These are phyloP conservation scores for Berghia stephanieae DNA, from an alignment of 1,140 invertebrate genomes.

Conservation along the genomic window DNA sequence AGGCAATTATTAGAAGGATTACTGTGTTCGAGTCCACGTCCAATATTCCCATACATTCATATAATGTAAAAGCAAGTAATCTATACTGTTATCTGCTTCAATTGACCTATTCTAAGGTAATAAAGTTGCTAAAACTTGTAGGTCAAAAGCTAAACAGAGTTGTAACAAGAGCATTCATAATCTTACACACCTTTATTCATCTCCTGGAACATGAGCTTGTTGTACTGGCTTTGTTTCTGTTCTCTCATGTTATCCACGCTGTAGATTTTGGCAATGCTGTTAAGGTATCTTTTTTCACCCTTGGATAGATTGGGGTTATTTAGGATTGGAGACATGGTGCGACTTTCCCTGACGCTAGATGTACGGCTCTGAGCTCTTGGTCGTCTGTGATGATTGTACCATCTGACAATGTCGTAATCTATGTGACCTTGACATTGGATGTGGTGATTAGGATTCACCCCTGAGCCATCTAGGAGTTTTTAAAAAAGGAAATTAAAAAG, in stretches of 20 bases:
- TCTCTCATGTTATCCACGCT: conserved; percentile 44
- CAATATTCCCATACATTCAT: neutral
- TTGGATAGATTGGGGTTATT: conserved; percentile 38
- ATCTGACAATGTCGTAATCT: conserved; percentile 16
- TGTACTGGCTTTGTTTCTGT: conserved; percentile 47
- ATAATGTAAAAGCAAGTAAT: neutral
- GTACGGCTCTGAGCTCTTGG: conserved; percentile 5
- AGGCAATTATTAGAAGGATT: too few species aligned
- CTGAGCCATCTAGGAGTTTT: conserved; percentile 35
- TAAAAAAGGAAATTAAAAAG: neutral
- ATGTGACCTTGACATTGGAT: conserved; percentile 36
- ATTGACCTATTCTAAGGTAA: neutral
- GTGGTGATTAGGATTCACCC: conserved; percentile 42
- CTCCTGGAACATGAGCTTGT: conserved; percentile 39
- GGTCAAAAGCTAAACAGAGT: neutral
- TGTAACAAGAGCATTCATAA: neutral
- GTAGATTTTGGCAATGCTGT: conserved; percentile 48
- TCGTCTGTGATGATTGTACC: neutral
- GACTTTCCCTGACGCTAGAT: neutral
- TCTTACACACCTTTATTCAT: conserved; percentile 37
- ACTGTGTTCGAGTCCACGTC: too few species aligned
- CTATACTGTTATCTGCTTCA: neutral
- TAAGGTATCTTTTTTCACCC: conserved; percentile 47
- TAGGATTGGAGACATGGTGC: conserved; percentile 32
- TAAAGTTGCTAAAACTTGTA: neutral